Base-by-base conservation (phyloP, 2,797 vertebrate genomes). In the Darevskia nairensis region DNA sequence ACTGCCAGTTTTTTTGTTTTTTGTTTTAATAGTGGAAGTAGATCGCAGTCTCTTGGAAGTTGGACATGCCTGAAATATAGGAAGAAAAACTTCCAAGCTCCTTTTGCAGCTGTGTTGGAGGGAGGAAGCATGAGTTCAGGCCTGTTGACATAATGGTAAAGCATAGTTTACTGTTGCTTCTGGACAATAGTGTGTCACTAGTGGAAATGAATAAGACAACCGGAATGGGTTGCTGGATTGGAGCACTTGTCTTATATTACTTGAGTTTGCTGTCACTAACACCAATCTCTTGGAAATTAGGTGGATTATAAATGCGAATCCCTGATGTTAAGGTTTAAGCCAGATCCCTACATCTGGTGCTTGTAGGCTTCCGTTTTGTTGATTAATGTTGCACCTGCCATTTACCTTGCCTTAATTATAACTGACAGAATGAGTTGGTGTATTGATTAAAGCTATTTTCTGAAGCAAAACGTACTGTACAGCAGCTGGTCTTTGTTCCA, bases 391-490 rank as follows among this genome's bases (percentile, higher is more conserved):
- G 91, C 94, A 95, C 92, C 95, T 96, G 95, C 95, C 95, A 87
- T 95, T 96, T 96, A 94, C 93, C 91, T 94, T 82, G 81, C 86
- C 91, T 92, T 96, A 95, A 94, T 95, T 95, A 93, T 94, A 96
- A 95, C 88, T 95, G 95, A 94, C 94, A 94, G 93, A 90, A 77
- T 77, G 87, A 95, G 94, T 94, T 95, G 89, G 91, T 91, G 86
- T 94, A 93, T 95, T 95, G 96, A 95, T 96, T 93, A 90, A 94
- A 95, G 94, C 75, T 93, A 92, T 91, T 95, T 95, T 84, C 88
- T 93, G 90, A 90, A 95, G 90, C 92, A 88, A 95, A 95, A 82
- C 95, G 95, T 95, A 93, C 94, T 95, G 92, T 89, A 94, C 77
- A 85, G 91, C 96, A 96, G 95, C 96, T 95, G 95, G 89, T 92